A percentile compares a stretch with the other conserved stretches of the same genome.
These are phyloP conservation scores for Abrostola tripartita DNA, from an alignment of 2,888 invertebrate species.

Conservation along the genomic window DNA sequence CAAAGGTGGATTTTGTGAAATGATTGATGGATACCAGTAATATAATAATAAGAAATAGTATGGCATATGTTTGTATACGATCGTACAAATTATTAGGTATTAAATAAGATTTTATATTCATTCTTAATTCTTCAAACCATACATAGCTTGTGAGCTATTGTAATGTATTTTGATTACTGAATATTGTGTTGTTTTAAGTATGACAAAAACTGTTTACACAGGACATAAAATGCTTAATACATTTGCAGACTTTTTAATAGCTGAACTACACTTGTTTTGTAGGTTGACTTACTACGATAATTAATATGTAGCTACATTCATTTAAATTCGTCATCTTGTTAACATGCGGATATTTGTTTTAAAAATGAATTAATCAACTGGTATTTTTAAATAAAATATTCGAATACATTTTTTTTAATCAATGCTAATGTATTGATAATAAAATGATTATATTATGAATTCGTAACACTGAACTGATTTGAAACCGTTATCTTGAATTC, in stretches of 20 bases:
- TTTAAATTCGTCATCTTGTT: constrained; percentile 6
- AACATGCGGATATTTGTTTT: constrained; percentile 50
- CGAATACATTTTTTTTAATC: constrained; percentile 54
- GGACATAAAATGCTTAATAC: constrained; percentile 4
- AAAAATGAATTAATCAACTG: constrained; percentile 34
- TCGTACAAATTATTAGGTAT: neutral
- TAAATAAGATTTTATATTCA: neutral
- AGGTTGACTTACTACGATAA: neutral
- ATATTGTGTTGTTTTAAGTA: constrained; percentile 28
- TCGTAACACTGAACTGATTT: constrained; percentile 35
- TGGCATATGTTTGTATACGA: neutral
- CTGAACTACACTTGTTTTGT: constrained; percentile 1
- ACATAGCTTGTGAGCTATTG: neutral
- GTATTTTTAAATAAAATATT: constrained; percentile 36
- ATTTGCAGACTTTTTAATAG: constrained; percentile 19
- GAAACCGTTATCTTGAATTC: constrained; percentile 29
- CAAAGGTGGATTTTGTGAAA: constrained; percentile 8
- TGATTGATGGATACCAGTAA: constrained; percentile 14
- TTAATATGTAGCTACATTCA: neutral
- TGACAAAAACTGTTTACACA: constrained; percentile 31
- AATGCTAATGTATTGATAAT: constrained; percentile 63
- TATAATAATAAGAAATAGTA: neutral
- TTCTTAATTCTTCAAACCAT: constrained; percentile 1
- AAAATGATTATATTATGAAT: constrained; percentile 55
- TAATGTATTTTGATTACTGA: constrained; percentile 9